A percentile compares a stretch with the other conserved stretches of the same genome.
Evolutionary conservation across 2,888 invertebrate species (phyloP).

Genomic region (Thelaira solivaga): DNA sequence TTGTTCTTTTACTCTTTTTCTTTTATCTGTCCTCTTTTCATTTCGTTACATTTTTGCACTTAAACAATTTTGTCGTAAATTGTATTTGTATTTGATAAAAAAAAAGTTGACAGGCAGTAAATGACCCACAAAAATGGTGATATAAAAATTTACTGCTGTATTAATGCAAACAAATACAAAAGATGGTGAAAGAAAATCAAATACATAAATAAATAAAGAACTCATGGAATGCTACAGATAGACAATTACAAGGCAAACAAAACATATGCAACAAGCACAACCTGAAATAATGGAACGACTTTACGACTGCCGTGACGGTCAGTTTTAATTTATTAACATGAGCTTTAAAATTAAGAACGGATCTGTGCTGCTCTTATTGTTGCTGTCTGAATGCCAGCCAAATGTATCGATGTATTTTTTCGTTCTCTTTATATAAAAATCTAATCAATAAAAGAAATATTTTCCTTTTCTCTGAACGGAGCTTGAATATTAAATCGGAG

Average conservation of each 20-base stretch:
- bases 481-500: too few species aligned
- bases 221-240: background rate
- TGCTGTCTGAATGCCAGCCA: too few species aligned
- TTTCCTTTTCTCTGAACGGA: too few species aligned
- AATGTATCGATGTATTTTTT: background rate
- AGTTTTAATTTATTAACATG: conserved; percentile 53
- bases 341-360: background rate
- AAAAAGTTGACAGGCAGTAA: conserved; percentile 52
- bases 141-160: conserved; percentile 22
- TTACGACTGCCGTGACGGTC: conserved; percentile 5
- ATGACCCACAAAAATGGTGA: conserved; percentile 59
- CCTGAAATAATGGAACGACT: conserved; percentile 9
- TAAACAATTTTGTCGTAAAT: conserved; percentile 51
- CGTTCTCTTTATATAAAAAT: too few species aligned
- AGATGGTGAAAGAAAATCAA: too few species aligned
- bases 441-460: too few species aligned
- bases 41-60: conserved; percentile 22
- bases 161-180: background rate
- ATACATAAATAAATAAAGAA: background rate
- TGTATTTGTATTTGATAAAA: conserved; percentile 48
- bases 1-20: background rate
- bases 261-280: background rate
- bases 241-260: background rate
- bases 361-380: conserved; percentile 14
- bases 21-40: background rate